A percentile compares a stretch with the other conserved stretches of the same genome.
Evolutionary conservation across 2,113 vertebrate genomes (phyloP).

Genomic region (Pelobates fuscus): DNA sequence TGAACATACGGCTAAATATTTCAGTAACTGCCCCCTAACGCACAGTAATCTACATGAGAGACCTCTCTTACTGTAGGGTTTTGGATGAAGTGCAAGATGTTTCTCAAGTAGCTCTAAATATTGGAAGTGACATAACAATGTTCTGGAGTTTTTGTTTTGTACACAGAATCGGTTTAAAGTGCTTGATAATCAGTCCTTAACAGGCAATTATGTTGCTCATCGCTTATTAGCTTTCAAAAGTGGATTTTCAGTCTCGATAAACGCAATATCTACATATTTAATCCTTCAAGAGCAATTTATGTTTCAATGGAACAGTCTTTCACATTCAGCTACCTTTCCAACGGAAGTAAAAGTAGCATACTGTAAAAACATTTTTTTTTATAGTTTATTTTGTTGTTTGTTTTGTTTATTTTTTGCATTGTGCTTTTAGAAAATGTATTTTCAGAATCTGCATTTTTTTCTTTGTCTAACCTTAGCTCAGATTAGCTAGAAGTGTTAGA

Average conservation of each 20-base stretch:
- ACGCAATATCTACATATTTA: no score
- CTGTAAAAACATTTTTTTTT: no score
- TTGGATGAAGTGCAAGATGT: background rate
- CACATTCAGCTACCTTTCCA: no score
- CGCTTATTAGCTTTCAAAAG: background rate
- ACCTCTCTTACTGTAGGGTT: background rate
- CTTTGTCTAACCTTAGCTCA: no score
- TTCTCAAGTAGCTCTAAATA: background rate
- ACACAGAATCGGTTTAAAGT: background rate
- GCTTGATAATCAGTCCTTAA: background rate
- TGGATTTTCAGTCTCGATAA: background rate
- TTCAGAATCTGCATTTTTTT: no score
- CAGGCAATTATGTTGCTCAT: background rate
- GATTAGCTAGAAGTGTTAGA: no score
- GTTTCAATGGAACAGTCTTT: no score
- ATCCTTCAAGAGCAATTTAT: no score
- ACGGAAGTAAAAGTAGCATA: no score
- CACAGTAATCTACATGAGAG: constrained; percentile 16
- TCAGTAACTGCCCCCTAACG: constrained; percentile 22
- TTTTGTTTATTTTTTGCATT: no score
- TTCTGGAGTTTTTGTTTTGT: background rate
- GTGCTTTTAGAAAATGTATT: no score
- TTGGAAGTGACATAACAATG: background rate
- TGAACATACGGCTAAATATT: constrained; percentile 35
- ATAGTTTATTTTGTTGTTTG: no score